Evolutionary conservation across 2,113 vertebrate genomes (phyloP), one percentile per base, ranked within the genome.

Genomic region (Hylia prasina): DNA sequence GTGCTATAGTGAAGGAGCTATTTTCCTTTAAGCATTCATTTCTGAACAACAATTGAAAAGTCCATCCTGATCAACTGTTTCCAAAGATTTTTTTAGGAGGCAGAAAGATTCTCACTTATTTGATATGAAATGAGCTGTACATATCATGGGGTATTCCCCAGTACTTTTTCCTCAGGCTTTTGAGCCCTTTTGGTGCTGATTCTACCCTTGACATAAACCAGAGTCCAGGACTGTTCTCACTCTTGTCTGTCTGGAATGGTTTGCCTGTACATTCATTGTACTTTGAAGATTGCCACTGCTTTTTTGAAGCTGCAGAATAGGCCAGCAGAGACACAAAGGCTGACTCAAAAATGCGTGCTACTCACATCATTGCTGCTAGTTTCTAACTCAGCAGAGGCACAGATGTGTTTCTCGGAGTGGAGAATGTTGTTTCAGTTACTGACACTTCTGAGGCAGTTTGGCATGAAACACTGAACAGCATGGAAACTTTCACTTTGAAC

Each of bases 401-500:
- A 70, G 64, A 73, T 51, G 56, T 44, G 44, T 92, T 93, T 92
- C 70, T 95, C 21, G 0, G 51, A 71, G 60, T 39, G 65, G 72
- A 95, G 90, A 85, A 89, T 79, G 86, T 86, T 93, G 50, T 86
- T 92, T 93, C 94, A 84, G 90, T 95, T 92, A 61, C 54, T 92
- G 60, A 54, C 1, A 7, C 28, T 84, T 82, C 87, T 68, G 89
- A 87, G 73, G 54, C 76, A 78, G 91, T 89, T 92, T 68, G 6
- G 0, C 48, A n/a, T 50, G 65, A 94, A 87, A 91, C 40, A 23
- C 60, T 56, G 57, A 94, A 53, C 51, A 72, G 83, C 73, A 73
- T 0, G 18, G 83, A 89, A 96, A 92, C 95, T 96, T 96, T 87
- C 94, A 82, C 78, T 96, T 85, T 97, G 96, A 97, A 95, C 87